These are phyloP conservation scores for Agrenia bidenticulata DNA, from an alignment of 2,888 invertebrate species.

Conservation along the genomic window DNA sequence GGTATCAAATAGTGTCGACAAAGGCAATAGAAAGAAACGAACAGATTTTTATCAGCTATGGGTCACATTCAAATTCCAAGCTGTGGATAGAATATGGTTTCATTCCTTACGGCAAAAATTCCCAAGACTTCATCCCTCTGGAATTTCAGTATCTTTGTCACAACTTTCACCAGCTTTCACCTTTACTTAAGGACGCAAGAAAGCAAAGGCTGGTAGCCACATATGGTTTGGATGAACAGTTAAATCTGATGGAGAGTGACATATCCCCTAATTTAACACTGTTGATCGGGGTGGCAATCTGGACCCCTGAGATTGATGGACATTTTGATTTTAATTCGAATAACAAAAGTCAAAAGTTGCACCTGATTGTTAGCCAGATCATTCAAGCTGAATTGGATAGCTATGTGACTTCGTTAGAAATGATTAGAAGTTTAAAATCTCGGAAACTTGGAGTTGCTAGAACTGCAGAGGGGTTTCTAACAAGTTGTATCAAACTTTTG, in stretches of 20 bases:
- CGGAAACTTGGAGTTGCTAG: background rate
- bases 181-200: slow-evolving; percentile 25
- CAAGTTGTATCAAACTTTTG: background rate
- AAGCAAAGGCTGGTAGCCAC: slow-evolving; percentile 34
- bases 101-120: slow-evolving; percentile 66
- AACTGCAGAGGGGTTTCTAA: background rate
- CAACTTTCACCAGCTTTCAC: slow-evolving; percentile 8
- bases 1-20: slow-evolving; percentile 62
- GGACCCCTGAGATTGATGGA: slow-evolving; percentile 30
- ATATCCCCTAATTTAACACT: slow-evolving; percentile 43
- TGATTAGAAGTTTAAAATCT: too few relatives aligned
- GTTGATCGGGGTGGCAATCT: slow-evolving; percentile 29
- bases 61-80: slow-evolving; percentile 75
- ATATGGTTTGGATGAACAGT: slow-evolving; percentile 24
- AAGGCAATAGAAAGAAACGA: slow-evolving; percentile 63
- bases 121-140: slow-evolving; percentile 68
- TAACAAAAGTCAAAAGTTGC: too few relatives aligned
- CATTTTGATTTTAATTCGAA: slow-evolving; percentile 18
- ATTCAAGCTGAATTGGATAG: too few relatives aligned
- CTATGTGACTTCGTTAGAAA: too few relatives aligned
- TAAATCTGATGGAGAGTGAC: slow-evolving; percentile 38
- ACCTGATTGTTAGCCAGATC: too few relatives aligned
- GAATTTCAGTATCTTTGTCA: slow-evolving; percentile 54
- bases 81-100: slow-evolving; percentile 88
- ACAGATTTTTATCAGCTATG: slow-evolving; percentile 88